phyloP scores from a whole-genome alignment of 2,113 vertebrate genomes.

The Ptilonorhynchus violaceus region DNA sequence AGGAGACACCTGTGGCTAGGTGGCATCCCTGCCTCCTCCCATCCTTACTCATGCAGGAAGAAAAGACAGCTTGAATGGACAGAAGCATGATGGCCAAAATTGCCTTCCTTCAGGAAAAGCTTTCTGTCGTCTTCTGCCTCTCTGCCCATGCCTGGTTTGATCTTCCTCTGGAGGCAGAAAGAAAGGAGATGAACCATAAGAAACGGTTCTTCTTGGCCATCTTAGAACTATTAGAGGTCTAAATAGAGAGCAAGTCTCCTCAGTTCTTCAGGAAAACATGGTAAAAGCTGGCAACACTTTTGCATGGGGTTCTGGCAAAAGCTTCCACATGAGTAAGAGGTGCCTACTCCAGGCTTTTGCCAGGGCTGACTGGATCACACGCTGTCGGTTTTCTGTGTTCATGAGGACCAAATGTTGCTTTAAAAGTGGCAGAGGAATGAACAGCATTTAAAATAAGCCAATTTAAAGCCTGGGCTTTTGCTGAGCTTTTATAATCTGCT shows the following conservation, averaged over 20 bases:
- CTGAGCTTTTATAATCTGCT: conserved; percentile 32
- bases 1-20: not conserved
- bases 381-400: not conserved
- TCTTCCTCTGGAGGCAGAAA: not conserved
- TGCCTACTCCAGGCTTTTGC: not conserved
- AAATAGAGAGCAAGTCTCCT: not conserved
- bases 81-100: not conserved
- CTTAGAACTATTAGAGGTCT: not conserved
- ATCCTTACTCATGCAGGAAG: not conserved
- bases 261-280: not conserved
- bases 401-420: conserved; percentile 3
- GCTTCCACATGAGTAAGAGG: not conserved
- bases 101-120: not conserved
- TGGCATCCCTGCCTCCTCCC: not conserved
- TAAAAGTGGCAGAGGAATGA: not conserved
- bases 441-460: not conserved
- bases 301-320: not conserved
- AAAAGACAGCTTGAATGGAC: not conserved
- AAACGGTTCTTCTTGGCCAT: not conserved
- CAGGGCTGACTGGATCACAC: not conserved
- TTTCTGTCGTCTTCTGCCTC: not conserved
- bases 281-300: not conserved
- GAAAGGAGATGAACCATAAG: not conserved
- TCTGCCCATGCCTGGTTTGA: not conserved
- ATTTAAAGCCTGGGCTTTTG: not conserved